These are phyloP conservation scores for Tachycineta bicolor DNA, from an alignment of 2,113 vertebrate genomes.

Conservation along the genomic window DNA sequence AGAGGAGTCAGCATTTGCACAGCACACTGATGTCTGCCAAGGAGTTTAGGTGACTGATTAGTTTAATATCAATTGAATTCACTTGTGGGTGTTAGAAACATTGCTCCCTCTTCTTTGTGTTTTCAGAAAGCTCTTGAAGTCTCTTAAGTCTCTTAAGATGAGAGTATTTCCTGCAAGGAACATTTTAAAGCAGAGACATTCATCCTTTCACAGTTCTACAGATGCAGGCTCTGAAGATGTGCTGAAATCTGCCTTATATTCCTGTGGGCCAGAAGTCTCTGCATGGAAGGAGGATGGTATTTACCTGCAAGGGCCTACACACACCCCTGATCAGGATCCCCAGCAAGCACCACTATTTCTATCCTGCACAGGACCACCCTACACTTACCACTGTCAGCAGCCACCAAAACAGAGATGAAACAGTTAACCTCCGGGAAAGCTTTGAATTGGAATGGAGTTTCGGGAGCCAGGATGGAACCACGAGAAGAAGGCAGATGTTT, in stretches of 20 bases:
- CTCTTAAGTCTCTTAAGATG: background rate
- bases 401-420: background rate
- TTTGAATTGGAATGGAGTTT: background rate
- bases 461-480: background rate
- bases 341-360: background rate
- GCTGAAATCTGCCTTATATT: background rate
- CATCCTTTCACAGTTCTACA: background rate
- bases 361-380: background rate
- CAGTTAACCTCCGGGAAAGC: background rate
- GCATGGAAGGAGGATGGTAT: background rate
- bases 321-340: background rate
- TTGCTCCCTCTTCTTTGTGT: background rate
- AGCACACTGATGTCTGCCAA: background rate
- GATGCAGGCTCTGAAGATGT: background rate
- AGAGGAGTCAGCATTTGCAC: background rate
- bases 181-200: background rate
- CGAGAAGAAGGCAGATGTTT: background rate
- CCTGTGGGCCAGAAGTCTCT: background rate
- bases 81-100: slow-evolving; percentile 23
- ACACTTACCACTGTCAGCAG: background rate
- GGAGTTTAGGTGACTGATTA: slow-evolving; percentile 42
- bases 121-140: background rate
- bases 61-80: slow-evolving; percentile 48
- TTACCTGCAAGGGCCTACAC: fast-evolving
- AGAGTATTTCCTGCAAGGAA: background rate